Base-by-base conservation (phyloP, 2,113 vertebrate species). In the Hydrolagus affinis region DNA sequence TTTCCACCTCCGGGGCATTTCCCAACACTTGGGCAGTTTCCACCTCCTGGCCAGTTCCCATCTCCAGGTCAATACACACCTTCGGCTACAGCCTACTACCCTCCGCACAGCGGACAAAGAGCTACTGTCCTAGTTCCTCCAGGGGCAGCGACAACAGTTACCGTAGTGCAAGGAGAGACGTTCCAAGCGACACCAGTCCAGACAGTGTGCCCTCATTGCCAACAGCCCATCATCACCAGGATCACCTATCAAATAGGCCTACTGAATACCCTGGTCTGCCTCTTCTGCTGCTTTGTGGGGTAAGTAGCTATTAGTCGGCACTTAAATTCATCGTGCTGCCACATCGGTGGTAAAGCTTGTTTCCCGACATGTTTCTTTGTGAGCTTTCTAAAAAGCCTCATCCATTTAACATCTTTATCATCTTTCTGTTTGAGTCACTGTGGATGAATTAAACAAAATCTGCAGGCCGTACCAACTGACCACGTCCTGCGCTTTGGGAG, bases 261-360 rank as follows among this genome's bases (percentile, higher is more conserved):
- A 91, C 96, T 98, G 96, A 99, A 97, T 91, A 96, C 96, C 8
- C 95, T 99, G 57, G 95, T 98, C 70, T 97, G 97, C 88, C 95
- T 98, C 92, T 95, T 99, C 92, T 99, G 97, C 93, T 97, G 97
- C 93, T 98, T 98, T 0, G 95, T 98, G 70, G 97, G 97, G 97
- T 98, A 91, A 87, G 96, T 92, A 57, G 11, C 28, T 66, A 6
- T 19, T 17, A 21, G 44, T 44, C 44, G 44, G 2, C 6, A 6
- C 1, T 44, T 44, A 44, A n/a, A n/a, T 44, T 44, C 6, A 44
- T 44, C 2, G 2, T 44, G 44, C 44, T 44, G 44, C 6, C 44
- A 44, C 44, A 44, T 44, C 44, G 44, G 6, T 44, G 44, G 44
- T 44, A 44, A 44, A 44, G 44, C 44, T 44, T 44, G 6, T 44